Conservation (phyloP, 2,888 invertebrate genomes). For the Steinernema scapterisci region DNA sequence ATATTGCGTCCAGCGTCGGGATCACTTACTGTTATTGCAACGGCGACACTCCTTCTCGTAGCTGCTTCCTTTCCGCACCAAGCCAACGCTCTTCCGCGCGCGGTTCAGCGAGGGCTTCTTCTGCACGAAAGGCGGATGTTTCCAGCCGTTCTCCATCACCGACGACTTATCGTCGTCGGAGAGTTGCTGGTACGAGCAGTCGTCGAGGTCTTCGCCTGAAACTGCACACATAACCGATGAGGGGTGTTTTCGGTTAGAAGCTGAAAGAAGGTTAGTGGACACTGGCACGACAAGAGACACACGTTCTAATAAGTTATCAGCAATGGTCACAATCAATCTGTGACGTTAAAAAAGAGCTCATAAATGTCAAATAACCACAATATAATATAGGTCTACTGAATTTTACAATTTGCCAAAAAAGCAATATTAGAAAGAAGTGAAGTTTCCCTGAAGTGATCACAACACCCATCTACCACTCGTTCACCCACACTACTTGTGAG, state of each 20-base stretch:
- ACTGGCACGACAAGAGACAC: neutral
- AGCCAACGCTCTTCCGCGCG: conserved; percentile 1
- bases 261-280: neutral
- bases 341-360: neutral
- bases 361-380: too few relatives aligned
- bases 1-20: neutral
- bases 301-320: neutral
- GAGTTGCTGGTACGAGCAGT: conserved; percentile 25
- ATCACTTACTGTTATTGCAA: conserved; percentile 26
- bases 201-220: conserved; percentile 30
- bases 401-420: neutral
- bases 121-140: neutral
- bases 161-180: conserved; percentile 29
- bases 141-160: conserved; percentile 19
- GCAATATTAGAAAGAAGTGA: too few relatives aligned
- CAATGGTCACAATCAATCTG: conserved; percentile 2
- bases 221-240: conserved; percentile 19
- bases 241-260: conserved; percentile 14
- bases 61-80: conserved; percentile 29
- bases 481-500: neutral
- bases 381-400: too few relatives aligned
- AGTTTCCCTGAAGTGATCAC: too few relatives aligned
- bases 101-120: conserved; percentile 3
- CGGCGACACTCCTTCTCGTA: conserved; percentile 27
- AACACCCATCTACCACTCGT: too few relatives aligned